Evolutionary conservation across 2,113 vertebrate genomes (phyloP).

Genomic region (Oreochromis tanganicae): DNA sequence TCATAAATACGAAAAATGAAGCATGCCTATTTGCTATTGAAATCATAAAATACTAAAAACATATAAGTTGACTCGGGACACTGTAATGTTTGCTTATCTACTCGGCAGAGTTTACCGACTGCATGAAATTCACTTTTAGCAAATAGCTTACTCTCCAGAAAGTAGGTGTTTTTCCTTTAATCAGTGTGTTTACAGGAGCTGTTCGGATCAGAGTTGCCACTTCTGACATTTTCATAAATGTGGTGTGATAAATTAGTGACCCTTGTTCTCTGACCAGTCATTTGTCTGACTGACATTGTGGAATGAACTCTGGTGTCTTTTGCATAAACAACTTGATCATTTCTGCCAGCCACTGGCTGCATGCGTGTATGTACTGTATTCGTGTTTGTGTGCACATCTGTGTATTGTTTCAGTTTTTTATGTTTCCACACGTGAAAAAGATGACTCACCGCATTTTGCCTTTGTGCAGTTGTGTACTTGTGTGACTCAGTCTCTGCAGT

Average conservation of each 20-base stretch:
- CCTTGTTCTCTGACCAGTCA: background rate
- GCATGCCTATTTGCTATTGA: background rate
- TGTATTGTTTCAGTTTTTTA: background rate
- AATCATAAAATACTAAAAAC: background rate
- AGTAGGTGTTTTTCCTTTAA: background rate
- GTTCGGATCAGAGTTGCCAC: background rate
- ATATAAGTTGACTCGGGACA: background rate
- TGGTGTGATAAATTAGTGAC: background rate
- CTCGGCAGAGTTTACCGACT: background rate
- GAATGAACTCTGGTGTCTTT: background rate
- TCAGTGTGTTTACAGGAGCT: background rate
- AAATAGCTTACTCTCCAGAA: background rate
- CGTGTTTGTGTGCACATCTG: background rate
- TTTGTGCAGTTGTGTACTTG: background rate
- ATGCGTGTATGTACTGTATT: background rate
- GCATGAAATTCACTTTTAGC: background rate
- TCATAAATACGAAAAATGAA: background rate
- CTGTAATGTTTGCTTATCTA: background rate
- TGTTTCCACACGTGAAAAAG: background rate
- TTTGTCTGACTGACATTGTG: slow-evolving; percentile 8
- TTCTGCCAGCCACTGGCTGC: background rate
- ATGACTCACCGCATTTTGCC: background rate
- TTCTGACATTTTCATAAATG: slow-evolving; percentile 19
- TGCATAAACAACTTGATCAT: slow-evolving; percentile 4
- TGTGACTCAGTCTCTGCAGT: background rate